A percentile compares a stretch with the other conserved stretches of the same genome.
phyloP scores from a whole-genome alignment of 2,888 invertebrate species.

The Stenodera caucasica region DNA sequence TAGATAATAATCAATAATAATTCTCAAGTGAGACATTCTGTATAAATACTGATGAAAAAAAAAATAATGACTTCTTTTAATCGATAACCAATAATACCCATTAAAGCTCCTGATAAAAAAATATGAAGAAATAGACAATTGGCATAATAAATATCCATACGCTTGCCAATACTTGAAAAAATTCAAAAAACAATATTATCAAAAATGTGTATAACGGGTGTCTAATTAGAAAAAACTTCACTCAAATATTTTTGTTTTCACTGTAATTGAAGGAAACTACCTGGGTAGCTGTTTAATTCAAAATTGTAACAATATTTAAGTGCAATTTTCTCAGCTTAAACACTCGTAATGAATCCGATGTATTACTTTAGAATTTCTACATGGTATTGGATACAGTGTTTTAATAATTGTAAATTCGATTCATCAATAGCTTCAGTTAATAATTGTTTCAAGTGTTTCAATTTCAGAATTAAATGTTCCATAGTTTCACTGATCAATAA shows the following conservation, averaged over 20 bases:
- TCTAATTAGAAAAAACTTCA: too few relatives aligned
- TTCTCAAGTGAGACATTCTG: too few relatives aligned
- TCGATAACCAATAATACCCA: conserved; percentile 17
- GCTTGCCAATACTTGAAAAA: conserved; percentile 10
- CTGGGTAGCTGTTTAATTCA: too few relatives aligned
- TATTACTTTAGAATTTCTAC: conserved; percentile 9
- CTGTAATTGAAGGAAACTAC: too few relatives aligned
- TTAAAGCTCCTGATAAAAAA: conserved; percentile 14
- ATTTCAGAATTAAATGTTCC: conserved; percentile 14
- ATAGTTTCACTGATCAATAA: conserved; percentile 10
- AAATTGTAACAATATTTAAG: too few relatives aligned
- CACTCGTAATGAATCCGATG: too few relatives aligned
- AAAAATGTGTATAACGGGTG: too few relatives aligned
- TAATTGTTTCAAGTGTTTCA: conserved; percentile 13
- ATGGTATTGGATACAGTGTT: conserved; percentile 12
- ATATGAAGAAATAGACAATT: conserved; percentile 16
- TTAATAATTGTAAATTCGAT: neutral
- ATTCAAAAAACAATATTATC: too few relatives aligned
- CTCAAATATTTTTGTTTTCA: too few relatives aligned
- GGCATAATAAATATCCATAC: conserved; percentile 12
- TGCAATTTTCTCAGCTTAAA: too few relatives aligned
- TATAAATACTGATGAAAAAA: too few relatives aligned
- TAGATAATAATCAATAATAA: too few relatives aligned
- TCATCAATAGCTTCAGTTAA: conserved; percentile 12
- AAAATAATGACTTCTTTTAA: conserved; percentile 15